These are phyloP conservation scores for Spisula subtruncata DNA, from an alignment of 2,888 invertebrate species.

Conservation along the genomic window DNA sequence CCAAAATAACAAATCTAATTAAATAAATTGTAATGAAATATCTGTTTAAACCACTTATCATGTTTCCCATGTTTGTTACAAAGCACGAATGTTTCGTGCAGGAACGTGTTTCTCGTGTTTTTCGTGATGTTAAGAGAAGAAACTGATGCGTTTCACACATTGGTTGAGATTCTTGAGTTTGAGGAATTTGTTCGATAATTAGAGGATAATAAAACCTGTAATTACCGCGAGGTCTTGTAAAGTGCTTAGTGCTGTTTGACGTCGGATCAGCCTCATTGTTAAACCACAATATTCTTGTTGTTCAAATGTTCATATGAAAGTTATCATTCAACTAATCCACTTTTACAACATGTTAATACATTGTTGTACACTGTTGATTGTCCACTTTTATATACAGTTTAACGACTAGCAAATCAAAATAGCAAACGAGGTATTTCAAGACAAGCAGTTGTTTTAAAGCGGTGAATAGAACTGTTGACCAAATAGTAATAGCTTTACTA, in stretches of 20 bases:
- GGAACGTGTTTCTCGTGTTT: background rate
- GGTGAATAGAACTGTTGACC: no score
- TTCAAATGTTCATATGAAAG: no score
- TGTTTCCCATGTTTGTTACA: background rate
- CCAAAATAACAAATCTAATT: background rate
- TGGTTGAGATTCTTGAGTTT: background rate
- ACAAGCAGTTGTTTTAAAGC: no score
- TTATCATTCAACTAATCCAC: no score
- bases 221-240: slow-evolving; percentile 9
- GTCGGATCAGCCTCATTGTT: background rate
- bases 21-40: background rate
- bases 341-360: no score
- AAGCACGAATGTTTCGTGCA: slow-evolving; percentile 7
- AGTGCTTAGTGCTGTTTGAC: background rate
- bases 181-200: slow-evolving; percentile 6
- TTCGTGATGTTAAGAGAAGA: background rate
- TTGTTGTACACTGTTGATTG: no score
- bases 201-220: background rate
- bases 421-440: no score
- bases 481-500: no score
- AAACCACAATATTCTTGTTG: no score
- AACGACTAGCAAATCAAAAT: no score
- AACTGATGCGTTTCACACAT: background rate
- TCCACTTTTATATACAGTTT: no score
- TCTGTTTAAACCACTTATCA: background rate